Percentiles rank a stretch among this genome's conserved stretches.
These are phyloP conservation scores for Hoplostethus atlanticus DNA, from an alignment of 2,797 vertebrate genomes.

Conservation along the genomic window DNA sequence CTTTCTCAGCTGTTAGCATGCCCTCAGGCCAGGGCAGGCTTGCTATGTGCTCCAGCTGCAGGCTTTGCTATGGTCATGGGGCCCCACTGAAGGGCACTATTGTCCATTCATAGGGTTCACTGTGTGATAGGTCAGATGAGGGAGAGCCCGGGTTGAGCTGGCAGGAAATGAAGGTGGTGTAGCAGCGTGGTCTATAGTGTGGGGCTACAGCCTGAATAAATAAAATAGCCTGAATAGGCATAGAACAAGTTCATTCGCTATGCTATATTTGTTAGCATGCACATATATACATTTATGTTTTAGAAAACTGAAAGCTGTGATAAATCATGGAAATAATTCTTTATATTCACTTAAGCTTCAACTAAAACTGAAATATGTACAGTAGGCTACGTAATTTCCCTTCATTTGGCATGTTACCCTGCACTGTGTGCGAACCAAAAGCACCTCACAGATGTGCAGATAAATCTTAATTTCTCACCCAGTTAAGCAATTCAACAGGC, in stretches of 20 bases:
- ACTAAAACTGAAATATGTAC: constrained; percentile 9
- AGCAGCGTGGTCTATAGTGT: constrained; percentile 62
- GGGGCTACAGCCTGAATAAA: constrained; percentile 66
- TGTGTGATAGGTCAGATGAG: constrained; percentile 85
- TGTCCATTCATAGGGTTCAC: constrained; percentile 86
- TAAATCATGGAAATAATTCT: constrained; percentile 15
- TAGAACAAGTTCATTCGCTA: constrained; percentile 19
- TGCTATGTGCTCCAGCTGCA: constrained; percentile 84
- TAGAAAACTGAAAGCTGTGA: neutral
- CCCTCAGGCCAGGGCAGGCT: constrained; percentile 74
- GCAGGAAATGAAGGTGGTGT: constrained; percentile 84
- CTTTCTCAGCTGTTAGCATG: constrained; percentile 81
- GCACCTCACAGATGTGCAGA: constrained; percentile 78
- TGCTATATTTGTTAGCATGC: neutral
- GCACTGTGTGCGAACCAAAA: constrained; percentile 34
- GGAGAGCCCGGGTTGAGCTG: constrained; percentile 65
- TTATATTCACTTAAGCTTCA: neutral
- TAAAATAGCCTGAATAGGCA: constrained; percentile 46
- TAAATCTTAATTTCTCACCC: constrained; percentile 84
- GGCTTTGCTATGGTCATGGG: constrained; percentile 77
- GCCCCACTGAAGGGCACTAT: constrained; percentile 82
- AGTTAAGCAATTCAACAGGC: constrained; percentile 70
- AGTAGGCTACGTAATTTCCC: neutral
- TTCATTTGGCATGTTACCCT: constrained; percentile 6
- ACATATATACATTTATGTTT: neutral